Conservation (phyloP, 2,888 invertebrate species). For the Polyommatus icarus region DNA sequence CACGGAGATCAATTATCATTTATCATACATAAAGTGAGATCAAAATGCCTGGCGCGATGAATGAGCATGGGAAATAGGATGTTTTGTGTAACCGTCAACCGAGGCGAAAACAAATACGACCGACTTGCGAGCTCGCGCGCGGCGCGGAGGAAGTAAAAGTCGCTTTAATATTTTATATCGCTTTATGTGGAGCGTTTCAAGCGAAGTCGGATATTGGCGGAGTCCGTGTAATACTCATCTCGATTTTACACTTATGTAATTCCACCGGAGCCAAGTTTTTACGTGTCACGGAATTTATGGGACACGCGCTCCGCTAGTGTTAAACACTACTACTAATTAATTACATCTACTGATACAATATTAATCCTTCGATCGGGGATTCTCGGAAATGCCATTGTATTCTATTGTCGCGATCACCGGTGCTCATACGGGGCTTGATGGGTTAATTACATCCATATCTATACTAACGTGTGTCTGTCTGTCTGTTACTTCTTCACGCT, state of each 20-base stretch:
- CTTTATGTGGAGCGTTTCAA: slow-evolving; percentile 4
- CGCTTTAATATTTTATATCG: slow-evolving; percentile 9
- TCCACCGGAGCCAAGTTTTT: not conserved
- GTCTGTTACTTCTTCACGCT: too few species aligned
- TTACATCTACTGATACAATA: not conserved
- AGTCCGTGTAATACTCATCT: not conserved
- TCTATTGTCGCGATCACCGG: too few species aligned
- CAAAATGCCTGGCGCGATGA: slow-evolving; percentile 1
- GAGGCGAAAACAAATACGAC: slow-evolving; percentile 44
- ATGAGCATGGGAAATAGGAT: slow-evolving; percentile 43
- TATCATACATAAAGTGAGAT: not conserved
- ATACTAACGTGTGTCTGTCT: not conserved
- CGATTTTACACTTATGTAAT: not conserved
- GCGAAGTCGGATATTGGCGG: not conserved
- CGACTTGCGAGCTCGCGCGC: not conserved
- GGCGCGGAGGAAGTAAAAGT: slow-evolving; percentile 13
- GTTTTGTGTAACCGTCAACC: slow-evolving; percentile 46
- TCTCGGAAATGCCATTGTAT: too few species aligned
- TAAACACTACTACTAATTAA: not conserved
- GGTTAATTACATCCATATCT: not conserved
- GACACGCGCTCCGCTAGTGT: not conserved
- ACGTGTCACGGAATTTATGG: not conserved
- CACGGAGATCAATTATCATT: not conserved
- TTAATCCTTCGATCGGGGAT: too few species aligned
- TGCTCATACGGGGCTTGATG: too few species aligned